phyloP scores from a whole-genome alignment of 2,888 invertebrate genomes.

The Acanthosoma haemorrhoidale region DNA sequence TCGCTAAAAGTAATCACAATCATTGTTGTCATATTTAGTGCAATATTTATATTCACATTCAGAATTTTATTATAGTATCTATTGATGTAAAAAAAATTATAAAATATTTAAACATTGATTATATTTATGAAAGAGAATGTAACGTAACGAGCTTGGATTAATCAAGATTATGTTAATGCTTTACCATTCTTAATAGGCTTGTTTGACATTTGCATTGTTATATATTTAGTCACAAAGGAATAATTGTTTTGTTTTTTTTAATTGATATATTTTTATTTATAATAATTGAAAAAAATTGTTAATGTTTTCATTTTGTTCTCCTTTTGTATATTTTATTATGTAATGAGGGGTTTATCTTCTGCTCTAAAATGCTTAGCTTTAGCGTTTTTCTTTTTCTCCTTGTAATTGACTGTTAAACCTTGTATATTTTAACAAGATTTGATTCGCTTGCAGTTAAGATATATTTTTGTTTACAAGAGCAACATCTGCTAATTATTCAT shows the following conservation, averaged over 20 bases:
- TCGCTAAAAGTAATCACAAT: not conserved
- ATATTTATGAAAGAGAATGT: not conserved
- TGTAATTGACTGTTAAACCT: conserved; percentile 10
- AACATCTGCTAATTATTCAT: no score
- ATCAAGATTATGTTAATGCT: not conserved
- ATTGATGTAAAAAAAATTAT: not conserved
- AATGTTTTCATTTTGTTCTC: not conserved
- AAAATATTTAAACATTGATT: not conserved
- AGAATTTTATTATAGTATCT: not conserved
- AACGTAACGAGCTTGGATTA: not conserved
- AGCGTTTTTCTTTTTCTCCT: not conserved
- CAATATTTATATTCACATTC: not conserved
- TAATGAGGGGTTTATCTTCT: not conserved
- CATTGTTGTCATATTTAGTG: not conserved
- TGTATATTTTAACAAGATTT: not conserved
- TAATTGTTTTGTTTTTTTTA: not conserved
- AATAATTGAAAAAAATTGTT: not conserved
- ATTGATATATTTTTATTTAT: not conserved
- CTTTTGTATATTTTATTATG: not conserved
- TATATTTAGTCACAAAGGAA: not conserved
- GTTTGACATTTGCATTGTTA: not conserved
- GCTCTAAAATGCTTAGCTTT: not conserved
- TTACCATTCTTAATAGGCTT: not conserved
- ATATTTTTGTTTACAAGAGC: no score
- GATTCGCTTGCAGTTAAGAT: no score